Base-by-base conservation (phyloP, 1,140 invertebrate species). In the Micrasema longulum region DNA sequence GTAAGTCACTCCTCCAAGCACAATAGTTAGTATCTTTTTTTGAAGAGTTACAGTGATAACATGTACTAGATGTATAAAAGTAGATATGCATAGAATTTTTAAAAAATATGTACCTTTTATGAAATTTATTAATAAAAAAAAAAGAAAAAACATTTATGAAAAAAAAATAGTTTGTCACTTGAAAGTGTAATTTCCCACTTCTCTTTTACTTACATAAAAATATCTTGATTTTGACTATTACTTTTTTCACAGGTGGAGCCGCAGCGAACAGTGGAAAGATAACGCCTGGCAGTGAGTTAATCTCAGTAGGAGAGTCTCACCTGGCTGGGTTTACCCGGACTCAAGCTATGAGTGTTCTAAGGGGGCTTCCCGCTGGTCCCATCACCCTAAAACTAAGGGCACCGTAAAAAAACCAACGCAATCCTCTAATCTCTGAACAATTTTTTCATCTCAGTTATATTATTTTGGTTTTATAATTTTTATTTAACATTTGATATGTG, bases 281-380 rank as follows among this genome's bases (percentile, higher is more conserved):
- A 71, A 87, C 90, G 77, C 92, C 93, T 47, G 94, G 94, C 31
- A 95, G 97, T 81, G 93, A 97, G 83, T 87, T 98, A 66, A 80
- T 96, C 6, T 88, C 89, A 69, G 91, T 97, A 18, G 96, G 96
- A 77, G 91, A 90, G 20, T 88, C 88, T 48, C 91, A 93, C 67
- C 90, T 96, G 71, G 90, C 90, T 63, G 88, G 88, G 48, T 93
- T 97, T 88, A 93, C 95, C 0, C 88, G 95, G 72, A 95, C 95
- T 69, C 95, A 97, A 84, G 95, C 94, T 38, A 97, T 96, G 96
- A 94, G 93, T 75, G 89, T 95, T 63, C 91, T 97, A 83, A 97
- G 97, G 81, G 92, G 94, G 75, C 80, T 97, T 65, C 92, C 93
- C 63, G 90, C 94, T 76, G 95, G 95, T 31, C 88, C 89, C 78